phyloP scores from a whole-genome alignment of 2,113 vertebrate genomes.

The Pelobates fuscus region DNA sequence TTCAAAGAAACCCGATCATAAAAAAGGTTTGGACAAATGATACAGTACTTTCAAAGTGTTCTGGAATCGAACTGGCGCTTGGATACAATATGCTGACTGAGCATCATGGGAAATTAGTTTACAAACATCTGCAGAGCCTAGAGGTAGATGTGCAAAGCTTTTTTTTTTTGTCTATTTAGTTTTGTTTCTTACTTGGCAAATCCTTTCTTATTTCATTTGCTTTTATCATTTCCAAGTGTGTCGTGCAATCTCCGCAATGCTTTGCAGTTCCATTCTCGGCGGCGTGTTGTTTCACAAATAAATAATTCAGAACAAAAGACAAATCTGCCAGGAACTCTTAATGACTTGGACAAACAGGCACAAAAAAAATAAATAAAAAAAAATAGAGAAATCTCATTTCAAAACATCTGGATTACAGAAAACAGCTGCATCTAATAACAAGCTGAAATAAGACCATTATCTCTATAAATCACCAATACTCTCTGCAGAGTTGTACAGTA shows the following conservation, averaged over 20 bases:
- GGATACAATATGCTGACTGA: no score
- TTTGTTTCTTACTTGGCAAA: slow-evolving; percentile 14
- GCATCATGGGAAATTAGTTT: background rate
- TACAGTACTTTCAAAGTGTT: no score
- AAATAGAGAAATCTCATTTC: background rate
- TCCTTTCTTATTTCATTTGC: background rate
- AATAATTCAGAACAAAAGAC: slow-evolving; percentile 19
- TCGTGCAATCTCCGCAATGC: slow-evolving; percentile 14
- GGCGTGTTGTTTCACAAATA: slow-evolving; percentile 26
- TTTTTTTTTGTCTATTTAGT: background rate
- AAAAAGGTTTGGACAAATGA: no score
- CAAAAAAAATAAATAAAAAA: background rate
- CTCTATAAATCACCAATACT: no score
- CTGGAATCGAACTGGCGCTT: no score
- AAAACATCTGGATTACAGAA: background rate
- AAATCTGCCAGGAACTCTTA: slow-evolving; percentile 9
- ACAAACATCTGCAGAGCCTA: background rate
- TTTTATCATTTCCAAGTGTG: slow-evolving; percentile 21
- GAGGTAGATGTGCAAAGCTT: background rate
- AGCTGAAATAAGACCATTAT: no score
- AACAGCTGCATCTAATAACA: no score
- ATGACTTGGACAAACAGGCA: slow-evolving; percentile 18
- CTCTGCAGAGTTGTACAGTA: no score
- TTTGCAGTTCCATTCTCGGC: slow-evolving; percentile 12
- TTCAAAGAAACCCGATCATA: no score